These are phyloP conservation scores for Magallana nippona DNA, from an alignment of 2,888 invertebrate species.

Conservation along the genomic window DNA sequence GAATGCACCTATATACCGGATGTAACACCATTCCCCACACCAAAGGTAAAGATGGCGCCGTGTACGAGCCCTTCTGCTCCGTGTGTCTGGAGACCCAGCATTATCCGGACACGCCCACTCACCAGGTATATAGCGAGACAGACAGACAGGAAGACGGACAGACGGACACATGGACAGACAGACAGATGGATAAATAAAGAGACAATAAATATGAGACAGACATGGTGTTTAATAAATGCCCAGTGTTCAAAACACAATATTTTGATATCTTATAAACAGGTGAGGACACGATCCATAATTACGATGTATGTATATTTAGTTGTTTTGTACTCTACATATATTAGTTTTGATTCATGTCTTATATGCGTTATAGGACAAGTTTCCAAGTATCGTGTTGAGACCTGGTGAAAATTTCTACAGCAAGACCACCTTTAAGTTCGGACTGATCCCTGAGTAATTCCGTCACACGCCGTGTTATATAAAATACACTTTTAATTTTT, in stretches of 20 bases:
- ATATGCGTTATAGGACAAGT: not conserved
- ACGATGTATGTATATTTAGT: no score
- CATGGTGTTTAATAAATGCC: no score
- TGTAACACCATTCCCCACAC: constrained; percentile 84
- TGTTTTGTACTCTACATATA: not conserved
- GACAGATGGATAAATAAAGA: no score
- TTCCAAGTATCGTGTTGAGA: constrained; percentile 10
- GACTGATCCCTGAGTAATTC: not conserved
- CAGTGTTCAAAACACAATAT: no score
- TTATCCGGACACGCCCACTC: constrained; percentile 93
- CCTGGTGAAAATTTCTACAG: constrained; percentile 17
- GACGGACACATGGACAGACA: no score
- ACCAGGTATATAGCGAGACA: constrained; percentile 39
- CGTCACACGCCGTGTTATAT: not conserved
- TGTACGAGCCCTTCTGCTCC: constrained; percentile 88
- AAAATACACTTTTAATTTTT: no score
- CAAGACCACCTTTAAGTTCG: not conserved
- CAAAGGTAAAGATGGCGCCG: constrained; percentile 86
- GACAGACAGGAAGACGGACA: no score
- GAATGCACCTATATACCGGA: constrained; percentile 93
- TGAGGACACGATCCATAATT: no score
- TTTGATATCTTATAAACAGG: no score
- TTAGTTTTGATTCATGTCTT: not conserved
- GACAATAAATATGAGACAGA: no score
- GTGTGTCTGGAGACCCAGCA: constrained; percentile 95